phyloP scores from a whole-genome alignment of 2,888 invertebrate genomes.

The Rosalia funebris region DNA sequence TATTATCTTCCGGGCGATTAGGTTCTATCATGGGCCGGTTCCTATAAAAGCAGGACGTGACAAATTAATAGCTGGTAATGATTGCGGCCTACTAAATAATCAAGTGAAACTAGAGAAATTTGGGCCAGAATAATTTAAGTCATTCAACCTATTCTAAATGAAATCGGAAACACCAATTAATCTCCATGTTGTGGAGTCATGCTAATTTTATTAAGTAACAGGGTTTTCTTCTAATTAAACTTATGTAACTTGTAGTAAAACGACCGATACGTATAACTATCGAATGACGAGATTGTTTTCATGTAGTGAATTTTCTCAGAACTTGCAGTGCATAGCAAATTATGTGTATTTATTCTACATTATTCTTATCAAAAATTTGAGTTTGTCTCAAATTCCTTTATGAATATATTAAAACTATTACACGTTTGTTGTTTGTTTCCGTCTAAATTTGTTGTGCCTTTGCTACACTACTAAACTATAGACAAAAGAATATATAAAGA shows the following conservation, averaged over 20 bases:
- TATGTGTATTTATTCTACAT: no score
- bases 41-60: slow-evolving; percentile 3
- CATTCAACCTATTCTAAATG: background rate
- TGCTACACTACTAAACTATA: no score
- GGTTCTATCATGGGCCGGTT: background rate
- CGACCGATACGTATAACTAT: background rate
- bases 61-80: slow-evolving; percentile 12
- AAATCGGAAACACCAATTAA: slow-evolving; percentile 3
- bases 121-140: background rate
- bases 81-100: slow-evolving; percentile 11
- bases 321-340: no score
- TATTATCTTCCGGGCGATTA: background rate
- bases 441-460: no score
- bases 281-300: no score
- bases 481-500: no score
- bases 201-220: slow-evolving; percentile 5
- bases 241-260: slow-evolving; percentile 6
- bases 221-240: slow-evolving; percentile 2
- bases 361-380: no score
- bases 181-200: background rate
- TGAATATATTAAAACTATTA: no score
- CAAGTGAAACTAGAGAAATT: slow-evolving; percentile 15
- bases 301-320: no score
- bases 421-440: no score
- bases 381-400: no score